Percentiles rank a stretch among this genome's conserved stretches.
Evolutionary conservation across 2,888 invertebrate genomes (phyloP).

Genomic region (Andrena flavipes): DNA sequence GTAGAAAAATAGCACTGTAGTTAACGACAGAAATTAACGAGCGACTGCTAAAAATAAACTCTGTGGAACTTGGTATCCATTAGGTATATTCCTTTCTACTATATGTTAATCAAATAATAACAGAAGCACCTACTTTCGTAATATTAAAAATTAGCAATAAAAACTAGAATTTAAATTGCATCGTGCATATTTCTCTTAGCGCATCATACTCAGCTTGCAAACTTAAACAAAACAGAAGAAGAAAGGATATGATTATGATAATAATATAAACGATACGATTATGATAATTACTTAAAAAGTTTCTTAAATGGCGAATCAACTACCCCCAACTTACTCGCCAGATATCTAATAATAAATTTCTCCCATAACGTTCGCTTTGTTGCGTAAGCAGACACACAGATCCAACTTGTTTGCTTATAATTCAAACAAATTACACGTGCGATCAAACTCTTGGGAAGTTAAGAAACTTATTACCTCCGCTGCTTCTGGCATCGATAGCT

Average conservation of each 20-base stretch:
- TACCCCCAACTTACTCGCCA: constrained; percentile 4
- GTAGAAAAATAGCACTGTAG: not conserved
- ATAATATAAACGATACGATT: no score
- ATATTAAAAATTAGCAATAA: no score
- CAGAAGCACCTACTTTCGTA: not conserved
- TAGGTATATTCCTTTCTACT: not conserved
- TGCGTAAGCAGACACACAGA: constrained; percentile 25
- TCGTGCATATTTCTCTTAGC: no score
- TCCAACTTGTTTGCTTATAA: constrained; percentile 30
- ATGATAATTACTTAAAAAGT: not conserved
- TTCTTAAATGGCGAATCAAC: constrained; percentile 23
- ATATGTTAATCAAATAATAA: not conserved
- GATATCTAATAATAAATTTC: constrained; percentile 43
- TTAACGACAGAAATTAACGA: not conserved
- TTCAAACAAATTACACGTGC: not conserved
- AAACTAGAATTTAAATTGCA: no score
- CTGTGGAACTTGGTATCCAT: not conserved
- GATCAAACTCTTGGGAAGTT: not conserved
- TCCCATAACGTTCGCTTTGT: constrained; percentile 34
- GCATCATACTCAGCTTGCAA: no score
- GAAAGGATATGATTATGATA: no score
- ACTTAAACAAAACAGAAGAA: no score
- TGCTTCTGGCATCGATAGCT: not conserved
- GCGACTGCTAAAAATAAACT: not conserved
- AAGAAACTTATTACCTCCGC: not conserved